phyloP scores from a whole-genome alignment of 1,140 invertebrate genomes.

The Leptinotarsa defecta region DNA sequence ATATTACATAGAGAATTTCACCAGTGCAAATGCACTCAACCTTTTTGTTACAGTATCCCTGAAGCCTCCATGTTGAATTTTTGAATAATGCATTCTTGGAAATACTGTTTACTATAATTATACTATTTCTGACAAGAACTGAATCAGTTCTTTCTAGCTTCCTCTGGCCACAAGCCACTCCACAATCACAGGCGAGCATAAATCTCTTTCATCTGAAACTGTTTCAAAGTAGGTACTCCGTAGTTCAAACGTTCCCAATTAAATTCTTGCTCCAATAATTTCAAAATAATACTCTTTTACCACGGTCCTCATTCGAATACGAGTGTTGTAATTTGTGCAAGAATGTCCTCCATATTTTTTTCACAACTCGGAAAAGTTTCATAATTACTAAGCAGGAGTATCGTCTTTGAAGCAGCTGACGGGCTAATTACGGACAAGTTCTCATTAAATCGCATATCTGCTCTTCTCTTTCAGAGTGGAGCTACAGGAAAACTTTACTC shows the following conservation, averaged over 20 bases:
- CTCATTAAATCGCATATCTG: constrained; percentile 21
- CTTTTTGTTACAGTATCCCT: no score
- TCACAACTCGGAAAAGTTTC: constrained; percentile 21
- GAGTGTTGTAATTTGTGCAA: not conserved
- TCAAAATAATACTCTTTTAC: not conserved
- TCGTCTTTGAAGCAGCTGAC: constrained; percentile 28
- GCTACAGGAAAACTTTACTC: constrained; percentile 1
- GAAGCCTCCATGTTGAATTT: no score
- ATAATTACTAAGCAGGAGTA: constrained; percentile 27
- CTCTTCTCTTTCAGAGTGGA: constrained; percentile 8
- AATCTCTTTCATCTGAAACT: no score
- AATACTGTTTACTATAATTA: no score
- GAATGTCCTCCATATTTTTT: not conserved
- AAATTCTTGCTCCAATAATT: constrained; percentile 16
- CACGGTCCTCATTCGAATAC: not conserved
- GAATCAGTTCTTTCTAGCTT: no score
- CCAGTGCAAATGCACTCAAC: no score
- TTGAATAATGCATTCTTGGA: no score
- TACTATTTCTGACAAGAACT: no score
- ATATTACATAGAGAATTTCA: no score
- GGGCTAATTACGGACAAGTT: constrained; percentile 22
- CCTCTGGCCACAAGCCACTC: no score
- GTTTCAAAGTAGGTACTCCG: not conserved
- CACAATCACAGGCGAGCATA: no score
- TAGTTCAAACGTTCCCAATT: not conserved